Conservation (phyloP, 2,888 invertebrate species). For the Eupithecia centaureata region DNA sequence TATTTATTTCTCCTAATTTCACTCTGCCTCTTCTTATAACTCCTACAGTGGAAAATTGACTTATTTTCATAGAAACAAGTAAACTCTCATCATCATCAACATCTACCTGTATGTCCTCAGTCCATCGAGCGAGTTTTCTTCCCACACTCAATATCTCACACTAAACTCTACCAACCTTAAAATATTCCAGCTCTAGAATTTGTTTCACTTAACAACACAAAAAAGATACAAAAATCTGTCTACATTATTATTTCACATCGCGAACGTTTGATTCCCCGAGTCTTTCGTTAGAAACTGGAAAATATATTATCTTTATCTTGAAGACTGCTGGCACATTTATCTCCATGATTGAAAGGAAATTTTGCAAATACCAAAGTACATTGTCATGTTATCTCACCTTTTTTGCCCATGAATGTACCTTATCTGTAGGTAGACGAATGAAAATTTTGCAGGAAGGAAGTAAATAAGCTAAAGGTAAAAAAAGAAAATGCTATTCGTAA, state of each 20-base stretch:
- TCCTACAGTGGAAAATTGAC: background rate
- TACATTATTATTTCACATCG: slow-evolving; percentile 3
- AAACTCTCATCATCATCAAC: no score
- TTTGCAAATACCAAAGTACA: slow-evolving; percentile 32
- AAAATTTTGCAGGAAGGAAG: background rate
- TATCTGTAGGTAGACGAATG: background rate
- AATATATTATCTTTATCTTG: slow-evolving; percentile 26
- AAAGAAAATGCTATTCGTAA: no score
- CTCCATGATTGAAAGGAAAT: slow-evolving; percentile 39
- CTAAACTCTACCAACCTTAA: background rate
- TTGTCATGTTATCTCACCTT: slow-evolving; percentile 4
- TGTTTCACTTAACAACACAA: background rate
- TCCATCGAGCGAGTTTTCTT: no score
- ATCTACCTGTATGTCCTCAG: no score
- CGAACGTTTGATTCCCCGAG: background rate
- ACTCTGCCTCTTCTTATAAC: no score
- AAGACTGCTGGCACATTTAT: slow-evolving; percentile 36
- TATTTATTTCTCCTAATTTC: no score
- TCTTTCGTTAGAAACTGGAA: slow-evolving; percentile 8
- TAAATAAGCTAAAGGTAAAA: no score
- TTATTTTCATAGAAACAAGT: background rate
- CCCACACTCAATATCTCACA: no score
- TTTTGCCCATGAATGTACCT: slow-evolving; percentile 2
- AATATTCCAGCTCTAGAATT: background rate
- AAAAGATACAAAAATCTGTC: slow-evolving; percentile 21